Evolutionary conservation across 2,113 vertebrate species (phyloP), one percentile per base, ranked within the genome.

Genomic region (Atherinomorus stipes): DNA sequence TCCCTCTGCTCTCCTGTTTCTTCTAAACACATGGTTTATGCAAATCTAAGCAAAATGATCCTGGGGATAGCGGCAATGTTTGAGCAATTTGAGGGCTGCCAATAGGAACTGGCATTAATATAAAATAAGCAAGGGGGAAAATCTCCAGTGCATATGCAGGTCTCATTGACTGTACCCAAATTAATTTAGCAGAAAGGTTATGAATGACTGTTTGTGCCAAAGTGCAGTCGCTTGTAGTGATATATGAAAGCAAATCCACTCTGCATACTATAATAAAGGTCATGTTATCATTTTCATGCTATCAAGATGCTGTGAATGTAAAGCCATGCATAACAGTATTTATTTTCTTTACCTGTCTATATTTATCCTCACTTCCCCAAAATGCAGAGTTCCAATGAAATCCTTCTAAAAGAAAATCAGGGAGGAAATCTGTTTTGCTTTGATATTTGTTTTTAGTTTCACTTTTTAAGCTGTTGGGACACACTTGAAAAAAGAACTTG

Each of bases 261-360:
- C 94, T 90, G 92, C 91, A 90, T 94, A 89, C 93, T 94, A 92
- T 95, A 93, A 95, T 95, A 96, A 96, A 96, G 96, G 96, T 97
- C 96, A 95, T 93, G 93, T 95, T 93, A 94, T 80, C 90, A 97
- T 96, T 97, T 96, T 95, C 95, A 95, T 97, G 96, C 95, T 91
- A 94, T 95, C 86, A 74, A 34, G 92, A 69, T 82, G 63, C 90
- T 91, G 93, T 93, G 92, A 94, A 95, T 94, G 93, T 95, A 93
- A 91, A 93, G 92, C 83, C 12, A 15, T 28, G 38, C 37, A 18
- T 74, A 58, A 37, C 16, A 2, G 44, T 19, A 89, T 93, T 92
- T 93, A 92, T 94, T 90, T 34, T 91, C 84, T 90, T 83, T 74
- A 58, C 54, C 51, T 49, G 44, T 66, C n/a, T 50, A 13, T 38